Base-by-base conservation (phyloP, 2,797 vertebrate genomes). In the Falco berigora region DNA sequence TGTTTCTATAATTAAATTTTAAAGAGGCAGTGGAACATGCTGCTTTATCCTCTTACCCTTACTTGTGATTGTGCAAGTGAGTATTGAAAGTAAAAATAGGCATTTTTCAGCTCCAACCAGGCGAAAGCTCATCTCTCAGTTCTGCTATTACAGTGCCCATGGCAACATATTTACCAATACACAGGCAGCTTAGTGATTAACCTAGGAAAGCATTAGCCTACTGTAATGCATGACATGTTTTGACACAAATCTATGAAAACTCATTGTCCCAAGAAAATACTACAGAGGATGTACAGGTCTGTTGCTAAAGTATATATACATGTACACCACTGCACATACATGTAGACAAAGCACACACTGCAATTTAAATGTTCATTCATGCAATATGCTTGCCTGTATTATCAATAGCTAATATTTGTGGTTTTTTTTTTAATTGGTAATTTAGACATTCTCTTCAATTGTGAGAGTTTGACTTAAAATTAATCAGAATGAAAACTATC, bases 61-160 rank as follows among this genome's bases (percentile, higher is more conserved):
- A 47, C 90, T 73, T 95, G 78, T 66, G 95, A 82, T 62, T 79
- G 94, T 93, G 79, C 62, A 86, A 96, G 76, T 62, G 42, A 38
- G 78, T 42, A 95, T 53, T 5, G 13, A 90, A 95, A 46, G 74
- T 64, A 95, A 85, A 97, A 95, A 75, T 11, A 94, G 71, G 28
- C 79, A 80, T 88, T 95, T 97, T 95, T 88, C 84, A 90, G 84
- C 82, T 94, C 72, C 89, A 96, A 75, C 64, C 74, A 90, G 78
- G 81, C 32, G 1, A 94, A 92, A 96, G 44, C 92, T 92, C 92
- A 89, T 95, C 86, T 85, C 77, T 82, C 36, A 61, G 53, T 62
- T 94, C 86, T 86, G 78, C 87, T 86, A 34, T 50, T 82, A 53
- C 80, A 91, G 89, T 91, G 92, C 87, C 96, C 94, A 96, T 93